A percentile compares a stretch with the other conserved stretches of the same genome.
Conservation (phyloP, 2,113 vertebrate species). For the Fukomys damarensis region DNA sequence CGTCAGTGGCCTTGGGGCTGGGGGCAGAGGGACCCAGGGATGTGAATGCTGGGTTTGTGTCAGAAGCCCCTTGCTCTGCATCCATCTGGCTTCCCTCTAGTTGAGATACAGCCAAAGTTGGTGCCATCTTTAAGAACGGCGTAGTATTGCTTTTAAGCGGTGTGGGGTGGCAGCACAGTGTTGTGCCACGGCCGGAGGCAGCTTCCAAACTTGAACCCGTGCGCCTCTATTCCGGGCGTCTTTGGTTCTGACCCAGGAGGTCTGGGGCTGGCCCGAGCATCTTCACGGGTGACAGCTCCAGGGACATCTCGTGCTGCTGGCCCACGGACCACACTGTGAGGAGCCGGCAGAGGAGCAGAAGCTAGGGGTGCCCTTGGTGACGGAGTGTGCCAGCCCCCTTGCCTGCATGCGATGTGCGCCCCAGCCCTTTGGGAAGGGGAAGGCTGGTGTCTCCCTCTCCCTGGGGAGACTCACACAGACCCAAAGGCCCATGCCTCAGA, state of each 20-base stretch:
- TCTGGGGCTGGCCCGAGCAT: background rate
- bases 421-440: background rate
- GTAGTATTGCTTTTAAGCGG: slow-evolving; percentile 36
- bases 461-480: background rate
- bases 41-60: background rate
- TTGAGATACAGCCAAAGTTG: background rate
- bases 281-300: background rate
- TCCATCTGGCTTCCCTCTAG: background rate
- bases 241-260: background rate
- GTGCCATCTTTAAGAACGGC: background rate
- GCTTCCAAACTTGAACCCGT: background rate
- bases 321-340: slow-evolving; percentile 14
- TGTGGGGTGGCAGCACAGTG: background rate
- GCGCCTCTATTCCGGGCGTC: background rate
- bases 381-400: background rate
- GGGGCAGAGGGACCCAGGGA: background rate
- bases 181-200: background rate
- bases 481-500: rapidly evolving
- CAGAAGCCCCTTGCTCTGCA: background rate
- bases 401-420: background rate
- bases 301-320: background rate
- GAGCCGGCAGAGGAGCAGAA: slow-evolving; percentile 58
- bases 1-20: rapidly evolving
- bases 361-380: slow-evolving; percentile 53
- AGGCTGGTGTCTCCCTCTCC: background rate